A percentile compares a stretch with the other conserved stretches of the same genome.
Evolutionary conservation across 2,888 invertebrate species (phyloP).

Genomic region (Charanyca ferruginea): DNA sequence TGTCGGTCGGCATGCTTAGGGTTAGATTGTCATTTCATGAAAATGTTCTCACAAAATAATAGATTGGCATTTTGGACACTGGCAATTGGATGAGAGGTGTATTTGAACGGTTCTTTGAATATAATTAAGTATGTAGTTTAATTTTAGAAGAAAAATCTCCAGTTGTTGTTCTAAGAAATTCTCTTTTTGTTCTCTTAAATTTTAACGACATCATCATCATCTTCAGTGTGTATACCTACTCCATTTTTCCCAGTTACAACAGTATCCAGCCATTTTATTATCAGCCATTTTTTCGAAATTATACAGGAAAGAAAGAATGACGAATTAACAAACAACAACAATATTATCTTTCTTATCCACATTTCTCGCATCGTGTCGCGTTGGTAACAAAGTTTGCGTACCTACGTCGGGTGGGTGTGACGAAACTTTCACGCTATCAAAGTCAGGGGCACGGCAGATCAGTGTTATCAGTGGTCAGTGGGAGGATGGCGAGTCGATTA

Average conservation of each 20-base stretch:
- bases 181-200: too few species aligned
- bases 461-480: conserved; percentile 7
- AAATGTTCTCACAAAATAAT: background rate
- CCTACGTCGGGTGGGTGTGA: conserved; percentile 10
- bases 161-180: too few species aligned
- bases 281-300: too few species aligned
- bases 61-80: background rate
- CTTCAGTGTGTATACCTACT: too few species aligned
- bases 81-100: too few species aligned
- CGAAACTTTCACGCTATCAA: conserved; percentile 32
- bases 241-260: too few species aligned
- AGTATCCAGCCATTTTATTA: too few species aligned
- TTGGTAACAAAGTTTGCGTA: conserved; percentile 38
- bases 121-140: too few species aligned
- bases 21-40: background rate
- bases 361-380: conserved; percentile 1
- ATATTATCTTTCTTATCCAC: conserved; percentile 32
- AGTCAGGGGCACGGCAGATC: conserved; percentile 28
- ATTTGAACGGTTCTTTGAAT: background rate
- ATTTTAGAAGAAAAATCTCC: too few species aligned
- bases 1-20: background rate
- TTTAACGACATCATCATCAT: too few species aligned
- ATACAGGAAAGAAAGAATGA: too few species aligned
- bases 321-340: too few species aligned
- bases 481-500: conserved; percentile 13